Conservation (phyloP, 2,888 invertebrate species). For the Erynnis tages region DNA sequence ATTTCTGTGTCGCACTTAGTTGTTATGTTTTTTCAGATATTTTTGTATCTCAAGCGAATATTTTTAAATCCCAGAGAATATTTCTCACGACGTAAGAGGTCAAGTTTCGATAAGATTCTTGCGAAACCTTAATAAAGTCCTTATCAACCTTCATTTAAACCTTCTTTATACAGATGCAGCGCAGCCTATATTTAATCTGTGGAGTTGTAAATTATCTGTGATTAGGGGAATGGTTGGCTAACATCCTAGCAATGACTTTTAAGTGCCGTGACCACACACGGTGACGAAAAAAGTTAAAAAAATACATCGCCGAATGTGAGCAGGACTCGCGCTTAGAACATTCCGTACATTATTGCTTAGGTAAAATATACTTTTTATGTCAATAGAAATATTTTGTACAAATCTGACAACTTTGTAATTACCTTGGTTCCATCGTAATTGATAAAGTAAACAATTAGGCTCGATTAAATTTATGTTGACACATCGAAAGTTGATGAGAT, state of each 20-base stretch:
- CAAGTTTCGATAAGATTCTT: constrained; percentile 4
- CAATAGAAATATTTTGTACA: too few species aligned
- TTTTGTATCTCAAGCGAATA: too few species aligned
- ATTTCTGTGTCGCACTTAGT: too few species aligned
- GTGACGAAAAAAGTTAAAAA: constrained; percentile 4
- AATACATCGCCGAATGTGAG: background rate
- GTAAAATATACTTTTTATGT: too few species aligned
- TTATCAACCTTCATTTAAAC: constrained; percentile 7
- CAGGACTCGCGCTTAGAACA: background rate
- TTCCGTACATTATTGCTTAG: background rate
- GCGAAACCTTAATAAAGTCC: constrained; percentile 6
- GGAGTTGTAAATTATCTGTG: constrained; percentile 18
- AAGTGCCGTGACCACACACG: constrained; percentile 19
- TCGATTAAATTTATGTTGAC: too few species aligned
- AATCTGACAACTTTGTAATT: too few species aligned
- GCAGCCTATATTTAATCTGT: constrained; percentile 16
- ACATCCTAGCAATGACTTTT: constrained; percentile 5
- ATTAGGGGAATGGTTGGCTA: constrained; percentile 5
- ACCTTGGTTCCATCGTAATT: too few species aligned
- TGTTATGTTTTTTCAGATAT: too few species aligned
- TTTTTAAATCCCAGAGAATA: too few species aligned
- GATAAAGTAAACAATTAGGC: too few species aligned
- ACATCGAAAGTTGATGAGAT: too few species aligned
- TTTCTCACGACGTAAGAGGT: background rate
- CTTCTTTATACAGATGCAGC: constrained; percentile 7